These are phyloP conservation scores for Neotoma lepida DNA, from an alignment of 2,113 vertebrate genomes.

Conservation along the genomic window DNA sequence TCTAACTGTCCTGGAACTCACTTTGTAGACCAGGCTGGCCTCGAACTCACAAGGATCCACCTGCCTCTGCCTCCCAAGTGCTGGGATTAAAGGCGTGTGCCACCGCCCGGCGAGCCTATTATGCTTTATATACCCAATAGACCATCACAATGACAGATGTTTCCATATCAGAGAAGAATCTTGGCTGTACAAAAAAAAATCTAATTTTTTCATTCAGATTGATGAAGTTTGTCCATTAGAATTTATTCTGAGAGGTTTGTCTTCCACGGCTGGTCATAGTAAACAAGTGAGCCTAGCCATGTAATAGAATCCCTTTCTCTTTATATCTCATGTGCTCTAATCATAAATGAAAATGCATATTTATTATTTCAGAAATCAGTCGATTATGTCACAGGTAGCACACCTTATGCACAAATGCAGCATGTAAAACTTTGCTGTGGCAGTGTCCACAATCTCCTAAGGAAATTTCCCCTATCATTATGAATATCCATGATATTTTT, in stretches of 20 bases:
- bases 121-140: not conserved
- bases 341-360: not conserved
- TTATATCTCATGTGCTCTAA: not conserved
- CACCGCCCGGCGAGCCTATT: no score
- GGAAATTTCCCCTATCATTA: not conserved
- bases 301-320: not conserved
- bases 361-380: not conserved
- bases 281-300: not conserved
- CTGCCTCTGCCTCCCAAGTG: no score
- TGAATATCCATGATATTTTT: not conserved
- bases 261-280: not conserved
- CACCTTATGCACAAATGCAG: not conserved
- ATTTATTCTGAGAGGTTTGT: not conserved
- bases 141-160: not conserved
- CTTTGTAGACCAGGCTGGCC: no score
- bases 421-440: not conserved
- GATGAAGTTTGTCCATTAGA: no score
- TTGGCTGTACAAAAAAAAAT: not conserved
- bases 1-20: no score
- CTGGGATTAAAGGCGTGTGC: no score
- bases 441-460: not conserved
- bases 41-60: no score
- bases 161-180: slow-evolving; percentile 46
- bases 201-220: no score
- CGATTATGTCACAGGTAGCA: not conserved